Evolutionary conservation across 2,888 invertebrate species (phyloP).

Genomic region (Nomada ferruginata): DNA sequence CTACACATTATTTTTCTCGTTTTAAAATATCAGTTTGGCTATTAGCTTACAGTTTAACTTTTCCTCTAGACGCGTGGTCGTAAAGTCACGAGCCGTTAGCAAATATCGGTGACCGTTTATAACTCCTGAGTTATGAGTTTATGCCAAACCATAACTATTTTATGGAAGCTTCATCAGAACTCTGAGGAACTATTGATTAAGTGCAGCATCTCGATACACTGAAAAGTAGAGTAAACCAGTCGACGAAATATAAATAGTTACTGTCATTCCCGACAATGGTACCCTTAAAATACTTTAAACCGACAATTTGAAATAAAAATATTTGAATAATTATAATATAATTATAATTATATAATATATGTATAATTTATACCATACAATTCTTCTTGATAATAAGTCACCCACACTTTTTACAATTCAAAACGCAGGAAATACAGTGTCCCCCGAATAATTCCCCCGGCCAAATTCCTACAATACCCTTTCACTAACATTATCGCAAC

Average conservation of each 20-base stretch:
- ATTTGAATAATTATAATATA: too few relatives aligned
- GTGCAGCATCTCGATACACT: not conserved
- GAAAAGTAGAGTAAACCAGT: not conserved
- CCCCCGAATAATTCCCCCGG: not conserved
- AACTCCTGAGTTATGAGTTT: not conserved
- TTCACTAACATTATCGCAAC: not conserved
- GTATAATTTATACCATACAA: too few relatives aligned
- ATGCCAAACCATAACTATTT: not conserved
- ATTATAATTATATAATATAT: too few relatives aligned
- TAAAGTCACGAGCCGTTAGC: not conserved
- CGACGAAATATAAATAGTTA: not conserved
- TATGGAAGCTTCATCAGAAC: not conserved
- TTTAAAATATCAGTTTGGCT: too few relatives aligned
- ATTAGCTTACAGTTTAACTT: not conserved
- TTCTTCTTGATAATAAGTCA: too few relatives aligned
- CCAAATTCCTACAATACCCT: not conserved
- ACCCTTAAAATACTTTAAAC: too few relatives aligned
- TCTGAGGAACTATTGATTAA: not conserved
- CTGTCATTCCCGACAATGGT: too few relatives aligned
- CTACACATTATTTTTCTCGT: too few relatives aligned
- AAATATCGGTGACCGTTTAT: not conserved
- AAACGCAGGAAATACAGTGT: not conserved
- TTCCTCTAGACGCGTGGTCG: not conserved
- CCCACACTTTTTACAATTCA: not conserved
- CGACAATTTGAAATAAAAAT: too few relatives aligned